phyloP scores from a whole-genome alignment of 2,113 vertebrate species.

The Alethe castanea region DNA sequence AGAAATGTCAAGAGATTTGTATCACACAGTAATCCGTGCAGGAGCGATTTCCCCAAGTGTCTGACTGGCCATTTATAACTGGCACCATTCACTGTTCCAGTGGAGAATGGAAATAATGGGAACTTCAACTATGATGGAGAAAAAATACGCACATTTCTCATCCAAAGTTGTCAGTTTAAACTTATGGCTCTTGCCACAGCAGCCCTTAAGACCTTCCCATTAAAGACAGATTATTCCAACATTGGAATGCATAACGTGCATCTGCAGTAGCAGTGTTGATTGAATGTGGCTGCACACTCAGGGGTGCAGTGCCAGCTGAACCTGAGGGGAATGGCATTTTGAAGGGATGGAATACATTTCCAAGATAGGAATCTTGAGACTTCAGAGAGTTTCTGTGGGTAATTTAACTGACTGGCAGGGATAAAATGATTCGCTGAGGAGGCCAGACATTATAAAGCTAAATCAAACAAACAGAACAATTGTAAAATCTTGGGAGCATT shows the following conservation, averaged over 20 bases:
- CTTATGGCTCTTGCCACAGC: neutral
- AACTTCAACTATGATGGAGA: conserved; percentile 19
- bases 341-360: neutral
- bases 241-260: neutral
- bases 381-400: neutral
- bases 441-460: neutral
- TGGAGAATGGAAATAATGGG: conserved; percentile 47
- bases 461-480: neutral
- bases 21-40: neutral
- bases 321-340: neutral
- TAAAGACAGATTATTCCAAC: conserved; percentile 13
- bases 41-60: neutral
- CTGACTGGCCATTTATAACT: conserved; percentile 51
- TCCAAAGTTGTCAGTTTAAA: conserved; percentile 33
- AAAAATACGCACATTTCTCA: conserved; percentile 25
- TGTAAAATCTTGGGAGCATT: neutral
- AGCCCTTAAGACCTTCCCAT: neutral
- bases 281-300: neutral
- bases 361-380: neutral
- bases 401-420: neutral
- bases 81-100: conserved; percentile 23
- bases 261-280: neutral
- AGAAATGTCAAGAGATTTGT: conserved; percentile 2
- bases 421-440: neutral
- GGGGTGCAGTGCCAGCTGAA: neutral